phyloP scores from a whole-genome alignment of 2,888 invertebrate species.

The Orthosia gothica region DNA sequence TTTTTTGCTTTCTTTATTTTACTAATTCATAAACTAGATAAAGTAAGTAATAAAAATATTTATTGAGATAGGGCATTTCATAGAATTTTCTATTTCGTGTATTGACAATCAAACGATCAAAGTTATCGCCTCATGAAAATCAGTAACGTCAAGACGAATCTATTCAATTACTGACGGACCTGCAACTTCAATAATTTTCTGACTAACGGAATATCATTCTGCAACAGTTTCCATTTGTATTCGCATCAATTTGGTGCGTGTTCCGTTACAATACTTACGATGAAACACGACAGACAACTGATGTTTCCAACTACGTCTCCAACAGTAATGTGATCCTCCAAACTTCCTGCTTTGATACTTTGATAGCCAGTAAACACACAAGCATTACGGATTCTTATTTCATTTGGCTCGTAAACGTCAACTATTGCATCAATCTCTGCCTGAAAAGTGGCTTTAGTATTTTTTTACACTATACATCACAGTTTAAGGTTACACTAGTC shows the following conservation, averaged over 20 bases:
- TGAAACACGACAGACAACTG: slow-evolving; percentile 4
- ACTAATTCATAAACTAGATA: too few species aligned
- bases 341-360: slow-evolving; percentile 24
- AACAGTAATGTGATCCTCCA: slow-evolving; percentile 1
- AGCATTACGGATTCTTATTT: slow-evolving; percentile 12
- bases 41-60: too few species aligned
- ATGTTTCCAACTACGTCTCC: slow-evolving; percentile 14
- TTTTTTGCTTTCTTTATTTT: too few species aligned
- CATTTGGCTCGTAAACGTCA: not conserved
- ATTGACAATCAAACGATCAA: not conserved
- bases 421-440: not conserved
- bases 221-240: not conserved
- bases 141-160: not conserved
- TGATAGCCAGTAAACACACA: slow-evolving; percentile 23
- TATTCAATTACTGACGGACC: too few species aligned
- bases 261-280: slow-evolving; percentile 1
- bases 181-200: too few species aligned
- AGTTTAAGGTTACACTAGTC: too few species aligned
- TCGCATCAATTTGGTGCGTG: not conserved
- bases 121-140: not conserved
- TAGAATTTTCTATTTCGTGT: not conserved
- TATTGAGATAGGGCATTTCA: too few species aligned
- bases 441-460: not conserved
- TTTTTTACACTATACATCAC: not conserved
- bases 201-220: not conserved